These are phyloP conservation scores for Epinephelus cyanopodus DNA, from an alignment of 2,113 vertebrate species.

Conservation along the genomic window DNA sequence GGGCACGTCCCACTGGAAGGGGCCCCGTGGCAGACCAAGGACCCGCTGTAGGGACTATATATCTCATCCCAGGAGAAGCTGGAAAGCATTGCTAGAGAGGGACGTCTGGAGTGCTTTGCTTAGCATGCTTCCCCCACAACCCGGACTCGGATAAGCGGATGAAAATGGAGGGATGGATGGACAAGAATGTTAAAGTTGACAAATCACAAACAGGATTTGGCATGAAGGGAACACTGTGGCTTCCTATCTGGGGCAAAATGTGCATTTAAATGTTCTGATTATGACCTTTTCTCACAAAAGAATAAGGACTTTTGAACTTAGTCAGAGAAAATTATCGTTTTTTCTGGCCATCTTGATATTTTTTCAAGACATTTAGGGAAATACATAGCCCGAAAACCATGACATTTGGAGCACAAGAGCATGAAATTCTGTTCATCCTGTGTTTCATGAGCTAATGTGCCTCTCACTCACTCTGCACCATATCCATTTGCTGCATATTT, in stretches of 20 bases:
- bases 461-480: slow-evolving; percentile 32
- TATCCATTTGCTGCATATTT: slow-evolving; percentile 60
- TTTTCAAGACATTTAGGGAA: slow-evolving; percentile 2
- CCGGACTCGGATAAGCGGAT: no score
- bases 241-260: not conserved
- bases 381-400: slow-evolving; percentile 1
- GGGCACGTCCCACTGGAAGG: no score
- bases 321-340: not conserved
- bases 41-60: no score
- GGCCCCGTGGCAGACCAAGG: no score
- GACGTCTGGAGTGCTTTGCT: no score
- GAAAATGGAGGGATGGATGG: not conserved
- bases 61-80: no score
- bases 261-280: not conserved
- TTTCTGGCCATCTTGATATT: not conserved
- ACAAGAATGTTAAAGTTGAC: not conserved
- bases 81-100: no score
- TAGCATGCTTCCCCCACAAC: no score
- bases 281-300: not conserved
- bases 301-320: not conserved
- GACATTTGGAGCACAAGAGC: slow-evolving; percentile 39
- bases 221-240: not conserved
- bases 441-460: slow-evolving; percentile 34
- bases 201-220: not conserved
- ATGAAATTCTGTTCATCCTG: slow-evolving; percentile 42